These are phyloP conservation scores for Pseudopodoces humilis DNA, from an alignment of 2,113 vertebrate genomes.

Conservation along the genomic window DNA sequence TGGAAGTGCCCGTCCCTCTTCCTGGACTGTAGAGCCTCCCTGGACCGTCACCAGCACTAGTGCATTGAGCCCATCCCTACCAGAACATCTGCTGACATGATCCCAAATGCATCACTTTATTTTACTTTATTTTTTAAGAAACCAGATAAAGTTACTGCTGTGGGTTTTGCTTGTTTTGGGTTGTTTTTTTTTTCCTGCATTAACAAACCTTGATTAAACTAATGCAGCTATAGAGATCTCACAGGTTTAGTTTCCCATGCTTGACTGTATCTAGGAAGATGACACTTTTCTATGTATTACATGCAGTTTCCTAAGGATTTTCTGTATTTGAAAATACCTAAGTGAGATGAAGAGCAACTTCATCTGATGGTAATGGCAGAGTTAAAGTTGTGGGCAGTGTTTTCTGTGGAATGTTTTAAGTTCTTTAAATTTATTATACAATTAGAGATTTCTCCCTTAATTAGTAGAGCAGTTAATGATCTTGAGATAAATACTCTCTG, in stretches of 20 bases:
- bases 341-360: not conserved
- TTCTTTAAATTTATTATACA: slow-evolving; percentile 12
- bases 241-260: not conserved
- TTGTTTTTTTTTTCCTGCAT: not conserved
- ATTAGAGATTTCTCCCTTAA: slow-evolving; percentile 14
- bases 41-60: rapidly evolving
- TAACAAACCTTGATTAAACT: not conserved
- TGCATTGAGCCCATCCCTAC: rapidly evolving
- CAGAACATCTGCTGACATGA: not conserved
- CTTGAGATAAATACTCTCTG: slow-evolving; percentile 15
- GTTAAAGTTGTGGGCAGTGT: not conserved
- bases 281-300: not conserved
- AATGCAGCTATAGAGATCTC: not conserved
- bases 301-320: not conserved
- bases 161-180: not conserved
- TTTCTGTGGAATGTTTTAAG: not conserved
- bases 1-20: not conserved
- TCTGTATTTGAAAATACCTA: not conserved
- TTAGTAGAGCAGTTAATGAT: slow-evolving; percentile 10
- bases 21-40: not conserved
- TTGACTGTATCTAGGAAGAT: not conserved
- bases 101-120: not conserved
- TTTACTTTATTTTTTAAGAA: not conserved
- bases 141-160: not conserved
- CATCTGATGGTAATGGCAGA: not conserved